Conservation (phyloP, 23 tunicate genomes). For the Halocynthia aurantium region DNA sequence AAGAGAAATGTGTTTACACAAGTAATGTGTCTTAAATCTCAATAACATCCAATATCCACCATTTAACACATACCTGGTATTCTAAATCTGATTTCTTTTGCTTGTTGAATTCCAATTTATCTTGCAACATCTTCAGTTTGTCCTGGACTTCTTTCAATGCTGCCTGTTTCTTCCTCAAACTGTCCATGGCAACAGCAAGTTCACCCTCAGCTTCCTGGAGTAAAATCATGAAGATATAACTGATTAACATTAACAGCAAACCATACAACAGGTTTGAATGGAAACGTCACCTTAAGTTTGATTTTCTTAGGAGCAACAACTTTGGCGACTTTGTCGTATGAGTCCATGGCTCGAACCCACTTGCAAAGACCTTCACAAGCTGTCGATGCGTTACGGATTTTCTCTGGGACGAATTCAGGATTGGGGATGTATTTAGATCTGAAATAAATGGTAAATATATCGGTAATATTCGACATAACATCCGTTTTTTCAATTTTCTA, state of each 20-base stretch:
- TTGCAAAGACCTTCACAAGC: constrained; percentile 98
- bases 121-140: constrained; percentile 69
- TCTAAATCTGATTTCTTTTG: constrained; percentile 90
- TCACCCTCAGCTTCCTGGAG: constrained; percentile 80
- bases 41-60: too few species aligned
- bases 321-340: constrained; percentile 89
- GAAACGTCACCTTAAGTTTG: constrained; percentile 67
- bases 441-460: not conserved
- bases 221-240: not conserved
- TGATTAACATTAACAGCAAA: not conserved
- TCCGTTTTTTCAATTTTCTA: not conserved
- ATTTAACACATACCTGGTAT: constrained; percentile 44
- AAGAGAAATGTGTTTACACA: not conserved
- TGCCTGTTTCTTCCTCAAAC: constrained; percentile 78
- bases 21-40: too few species aligned
- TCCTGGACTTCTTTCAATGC: constrained; percentile 95
- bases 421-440: constrained; percentile 87
- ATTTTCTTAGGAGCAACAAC: constrained; percentile 97
- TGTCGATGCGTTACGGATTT: constrained; percentile 84
- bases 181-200: constrained; percentile 72
- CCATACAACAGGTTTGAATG: not conserved
- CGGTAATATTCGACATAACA: too few species aligned
- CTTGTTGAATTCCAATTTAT: constrained; percentile 76
- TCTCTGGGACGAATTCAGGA: constrained; percentile 95
- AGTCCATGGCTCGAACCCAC: constrained; percentile 98